These are phyloP conservation scores for Danio choprae DNA, from an alignment of 2,797 vertebrate species.

Conservation along the genomic window DNA sequence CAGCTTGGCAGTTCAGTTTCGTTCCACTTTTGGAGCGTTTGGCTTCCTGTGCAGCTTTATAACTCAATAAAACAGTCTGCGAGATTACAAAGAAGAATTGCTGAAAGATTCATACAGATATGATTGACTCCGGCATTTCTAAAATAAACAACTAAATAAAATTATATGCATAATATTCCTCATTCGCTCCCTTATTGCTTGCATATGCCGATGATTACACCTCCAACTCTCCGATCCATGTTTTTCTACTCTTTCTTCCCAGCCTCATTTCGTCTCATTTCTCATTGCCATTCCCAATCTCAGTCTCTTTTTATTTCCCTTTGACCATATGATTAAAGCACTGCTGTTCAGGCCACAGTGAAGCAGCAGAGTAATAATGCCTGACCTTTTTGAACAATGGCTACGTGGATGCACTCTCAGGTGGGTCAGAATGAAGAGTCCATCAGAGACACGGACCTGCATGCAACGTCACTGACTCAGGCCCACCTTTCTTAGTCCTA, in stretches of 20 bases:
- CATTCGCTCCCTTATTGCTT: not conserved
- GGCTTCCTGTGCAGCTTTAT: not conserved
- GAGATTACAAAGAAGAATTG: slow-evolving; percentile 14
- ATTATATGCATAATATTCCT: slow-evolving; percentile 24
- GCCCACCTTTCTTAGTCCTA: slow-evolving; percentile 25
- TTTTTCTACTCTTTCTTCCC: slow-evolving; percentile 11
- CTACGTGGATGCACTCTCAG: slow-evolving; percentile 4
- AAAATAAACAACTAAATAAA: slow-evolving; percentile 20
- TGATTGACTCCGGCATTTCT: slow-evolving; percentile 19
- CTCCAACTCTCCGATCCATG: not conserved
- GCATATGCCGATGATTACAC: slow-evolving; percentile 3
- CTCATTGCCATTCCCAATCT: not conserved
- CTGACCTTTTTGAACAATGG: slow-evolving; percentile 57
- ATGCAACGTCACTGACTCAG: slow-evolving; percentile 5
- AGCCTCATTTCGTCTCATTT: not conserved
- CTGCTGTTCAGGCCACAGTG: slow-evolving; percentile 8
- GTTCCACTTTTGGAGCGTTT: slow-evolving; percentile 12
- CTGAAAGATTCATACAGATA: slow-evolving; percentile 9
- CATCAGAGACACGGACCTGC: slow-evolving; percentile 17
- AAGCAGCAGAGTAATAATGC: slow-evolving; percentile 42
- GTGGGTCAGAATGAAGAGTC: slow-evolving; percentile 32
- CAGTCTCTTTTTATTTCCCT: not conserved
- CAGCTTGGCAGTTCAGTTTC: not conserved
- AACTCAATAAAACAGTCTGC: slow-evolving; percentile 18
- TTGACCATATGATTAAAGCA: slow-evolving; percentile 11